Conservation (phyloP, 2,113 vertebrate genomes). For the Hylia prasina region DNA sequence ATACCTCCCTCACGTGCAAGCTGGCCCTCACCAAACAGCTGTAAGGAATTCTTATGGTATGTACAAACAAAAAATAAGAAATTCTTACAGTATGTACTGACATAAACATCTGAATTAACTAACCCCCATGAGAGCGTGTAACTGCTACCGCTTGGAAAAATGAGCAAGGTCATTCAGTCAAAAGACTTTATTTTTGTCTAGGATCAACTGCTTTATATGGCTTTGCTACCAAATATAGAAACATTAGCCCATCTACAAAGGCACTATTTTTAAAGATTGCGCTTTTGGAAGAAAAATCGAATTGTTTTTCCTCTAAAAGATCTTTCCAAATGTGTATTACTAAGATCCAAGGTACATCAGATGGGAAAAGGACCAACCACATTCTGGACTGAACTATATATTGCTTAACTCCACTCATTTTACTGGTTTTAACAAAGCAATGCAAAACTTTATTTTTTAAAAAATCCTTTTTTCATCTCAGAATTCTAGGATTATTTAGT, state of each 20-base stretch:
- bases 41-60: neutral
- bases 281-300: neutral
- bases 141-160: constrained; percentile 8
- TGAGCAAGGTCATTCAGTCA: constrained; percentile 13
- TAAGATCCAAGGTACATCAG: neutral
- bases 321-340: neutral
- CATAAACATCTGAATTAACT: neutral
- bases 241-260: neutral
- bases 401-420: neutral
- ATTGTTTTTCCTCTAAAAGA: neutral
- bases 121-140: neutral
- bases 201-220: constrained; percentile 41
- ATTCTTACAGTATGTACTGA: neutral
- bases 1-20: neutral
- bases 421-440: neutral
- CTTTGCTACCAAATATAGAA: constrained; percentile 32
- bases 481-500: neutral
- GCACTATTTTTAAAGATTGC: neutral
- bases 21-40: neutral
- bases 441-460: neutral
- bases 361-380: neutral
- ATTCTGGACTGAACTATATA: neutral
- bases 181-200: constrained; percentile 36
- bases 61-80: neutral
- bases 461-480: neutral